These are phyloP conservation scores for Zeuzera pyrina DNA, from an alignment of 2,888 invertebrate species.

Conservation along the genomic window DNA sequence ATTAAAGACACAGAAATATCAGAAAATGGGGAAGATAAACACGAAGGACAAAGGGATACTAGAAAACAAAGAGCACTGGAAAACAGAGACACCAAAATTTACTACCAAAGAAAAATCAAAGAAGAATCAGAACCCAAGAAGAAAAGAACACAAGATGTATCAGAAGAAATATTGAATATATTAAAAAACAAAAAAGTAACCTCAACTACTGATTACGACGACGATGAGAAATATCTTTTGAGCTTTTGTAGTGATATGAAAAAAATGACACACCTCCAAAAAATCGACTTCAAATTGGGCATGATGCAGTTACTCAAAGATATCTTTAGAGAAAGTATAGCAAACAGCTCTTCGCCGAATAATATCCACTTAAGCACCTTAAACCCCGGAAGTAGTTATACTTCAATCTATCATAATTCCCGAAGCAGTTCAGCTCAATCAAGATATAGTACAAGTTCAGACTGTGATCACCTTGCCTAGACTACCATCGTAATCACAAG, in stretches of 20 bases:
- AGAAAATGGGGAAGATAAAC: conserved; percentile 1
- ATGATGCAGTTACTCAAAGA: not conserved
- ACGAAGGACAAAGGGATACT: conserved; percentile 1
- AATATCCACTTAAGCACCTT: too few species aligned
- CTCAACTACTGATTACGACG: not conserved
- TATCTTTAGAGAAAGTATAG: too few species aligned
- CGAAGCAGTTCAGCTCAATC: too few species aligned
- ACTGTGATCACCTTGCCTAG: too few species aligned
- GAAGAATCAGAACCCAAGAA: conserved; percentile 3
- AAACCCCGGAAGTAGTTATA: too few species aligned
- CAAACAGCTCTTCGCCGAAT: too few species aligned
- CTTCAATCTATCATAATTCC: too few species aligned
- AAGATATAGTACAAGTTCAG: too few species aligned
- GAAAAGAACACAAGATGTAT: not conserved
- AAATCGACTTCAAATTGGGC: not conserved
- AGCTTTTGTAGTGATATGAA: not conserved
- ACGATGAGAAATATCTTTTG: not conserved
- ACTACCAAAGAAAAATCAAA: conserved; percentile 2
- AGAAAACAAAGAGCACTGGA: conserved; percentile 2
- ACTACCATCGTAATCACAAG: too few species aligned
- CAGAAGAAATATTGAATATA: not conserved
- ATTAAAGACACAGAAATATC: conserved; percentile 2
- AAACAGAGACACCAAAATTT: conserved; percentile 3
- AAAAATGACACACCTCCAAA: not conserved
- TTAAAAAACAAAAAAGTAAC: not conserved